Base-by-base conservation (phyloP, 2,113 vertebrate genomes). In the Oceanites oceanicus region DNA sequence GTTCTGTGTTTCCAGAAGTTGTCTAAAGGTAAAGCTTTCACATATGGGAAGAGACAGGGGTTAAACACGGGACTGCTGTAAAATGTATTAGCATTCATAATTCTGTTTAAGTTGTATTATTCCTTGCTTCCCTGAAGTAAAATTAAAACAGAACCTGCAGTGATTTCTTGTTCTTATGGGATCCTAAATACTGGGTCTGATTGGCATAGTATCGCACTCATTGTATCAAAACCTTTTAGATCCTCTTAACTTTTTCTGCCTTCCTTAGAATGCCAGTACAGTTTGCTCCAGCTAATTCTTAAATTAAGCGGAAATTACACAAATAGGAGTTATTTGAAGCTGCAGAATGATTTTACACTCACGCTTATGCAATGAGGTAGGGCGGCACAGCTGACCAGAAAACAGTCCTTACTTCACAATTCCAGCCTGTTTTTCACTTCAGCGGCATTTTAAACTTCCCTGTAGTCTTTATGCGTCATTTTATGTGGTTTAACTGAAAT, bases 281-380 rank as follows among this genome's bases (percentile, higher is more conserved):
- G 12, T 89, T 86, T 86, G 40, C 45, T 94, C 47, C 66, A 89
- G 55, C 40, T 79, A 45, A 94, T 94, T 94, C 68, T 91, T 92
- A 91, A 86, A 92, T 94, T 74, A 88, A 86, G 88, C 89, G 88
- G 83, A 96, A 96, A 94, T 89, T 21, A 52, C 50, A 85, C 45
- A 85, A 85, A 94, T 52, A 49, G 61, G 45, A 94, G 42, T 86
- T 95, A 66, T 62, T 92, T 95, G 94, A 93, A 92, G 79, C 83
- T 84, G 76, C 32, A 65, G 55, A 84, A 52, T 47, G 34, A 89
- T 96, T 95, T 94, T 85, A 62, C 32, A 47, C 44, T 95, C 85
- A n/a, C 76, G 73, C 84, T 96, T 95, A 73, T 38, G 53, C 47
- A 96, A 50, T 88, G 90, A 96, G 66, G 40, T 91, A 67, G 80